Base-by-base conservation (phyloP, 2,888 invertebrate species). In the Crocallis elinguaria region DNA sequence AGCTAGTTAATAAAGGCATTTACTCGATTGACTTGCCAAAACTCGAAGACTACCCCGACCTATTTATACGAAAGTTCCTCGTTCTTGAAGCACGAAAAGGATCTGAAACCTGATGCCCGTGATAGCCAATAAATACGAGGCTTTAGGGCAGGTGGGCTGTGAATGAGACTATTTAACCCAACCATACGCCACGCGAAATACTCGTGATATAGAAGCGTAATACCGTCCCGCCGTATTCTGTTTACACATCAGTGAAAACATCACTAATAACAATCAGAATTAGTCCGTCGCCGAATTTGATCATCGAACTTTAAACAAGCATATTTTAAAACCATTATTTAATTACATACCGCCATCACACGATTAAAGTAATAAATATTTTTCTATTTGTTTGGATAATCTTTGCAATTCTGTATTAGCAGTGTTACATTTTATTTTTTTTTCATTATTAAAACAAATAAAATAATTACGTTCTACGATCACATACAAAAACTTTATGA, bases 71-170 rank as follows among this genome's bases (percentile, higher is more conserved):
- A 25, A 25, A 9, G 9, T 25, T 25, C 25, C 7, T 3, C 9
- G 4, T 25, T n/a, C 25, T 41, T n/a, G 11, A 29, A 29, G n/a
- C 29, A 41, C 38, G 29, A 16, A 29, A 41, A 5, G 21, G 23
- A 21, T 41, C 13, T 3, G 30, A 37, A 27, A n/a, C n/a, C n/a
- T n/a, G n/a, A n/a, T n/a, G n/a, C n/a, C 7, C 36, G 33, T 53
- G 54, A 66, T 65, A 53, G 50, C 49, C 45, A 49, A 62, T 71
- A 66, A 71, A 72, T 68, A 64, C 45, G 14, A 39, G 49, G 60
- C 53, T 66, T 43, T 58, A 64, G 21, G 53, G 54, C 60, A 70
- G 68, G 71, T 72, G 58, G 60, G 55, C 51, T 56, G 64, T 43
- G 42, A 64, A 62, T 61, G 61, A 58, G 52, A 58, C 25, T 64